Evolutionary conservation across 2,888 invertebrate genomes (phyloP), one percentile per base, ranked within the genome.

Genomic region (Acronicta alni): DNA sequence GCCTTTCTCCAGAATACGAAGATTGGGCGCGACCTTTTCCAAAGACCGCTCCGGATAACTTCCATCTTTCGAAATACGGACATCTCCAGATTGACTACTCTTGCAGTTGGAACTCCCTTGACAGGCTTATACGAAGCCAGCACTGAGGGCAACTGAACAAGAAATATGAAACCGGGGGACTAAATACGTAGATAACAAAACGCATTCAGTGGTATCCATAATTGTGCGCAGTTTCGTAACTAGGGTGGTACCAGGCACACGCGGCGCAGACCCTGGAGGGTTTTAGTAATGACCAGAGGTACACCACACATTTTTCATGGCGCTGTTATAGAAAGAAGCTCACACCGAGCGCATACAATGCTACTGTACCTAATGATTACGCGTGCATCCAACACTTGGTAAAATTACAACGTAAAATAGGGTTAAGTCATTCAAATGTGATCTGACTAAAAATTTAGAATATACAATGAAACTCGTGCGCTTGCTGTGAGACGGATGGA

Each of bases 31-130:
- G 97, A 78, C 97, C 97, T 46, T 97, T 97, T 86, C 96, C 97
- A 51, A 95, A 96, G 82, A 86, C 94, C 2, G 92, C 95, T 53
- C 95, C 96, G 4, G 94, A 95, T 46, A 96, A 96, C 85, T 96
- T 97, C 88, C 97, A 97, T 69, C 90, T 97, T 62, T 97, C 97
- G 81, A 96, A 96, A 77, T 97, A 97, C 81, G 97, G 97, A 53
- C 96, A 97, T 79, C 92, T 97, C 46, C 96, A 97, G 91, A 97
- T 97, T 75, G 97, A 97, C 85, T 97, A 97, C 82, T 97, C 97
- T 2, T 96, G 96, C 88, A 97, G 97, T 89, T 97, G 97, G 97
- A 96, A 96, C 87, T 97, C 97, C 57, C 93, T 97, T 66, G 96
- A 97, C 85, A 96, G 97, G 81, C 96, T 97, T 75, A 97, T 97